Percentiles rank a stretch among this genome's conserved stretches.
phyloP scores from a whole-genome alignment of 2,888 invertebrate genomes.

The Nebria salina region DNA sequence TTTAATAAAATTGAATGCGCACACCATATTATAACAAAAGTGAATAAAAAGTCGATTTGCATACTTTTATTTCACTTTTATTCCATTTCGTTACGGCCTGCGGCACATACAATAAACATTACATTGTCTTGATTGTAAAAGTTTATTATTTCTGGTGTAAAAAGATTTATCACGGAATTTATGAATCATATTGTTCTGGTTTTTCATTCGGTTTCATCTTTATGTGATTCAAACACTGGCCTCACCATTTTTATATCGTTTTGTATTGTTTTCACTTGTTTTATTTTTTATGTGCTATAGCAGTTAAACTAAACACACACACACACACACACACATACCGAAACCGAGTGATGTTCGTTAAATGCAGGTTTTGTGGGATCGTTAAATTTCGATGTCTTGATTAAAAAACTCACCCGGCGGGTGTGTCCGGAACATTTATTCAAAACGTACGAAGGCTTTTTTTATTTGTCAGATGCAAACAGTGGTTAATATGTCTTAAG shows the following conservation, averaged over 20 bases:
- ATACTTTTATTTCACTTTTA: not conserved
- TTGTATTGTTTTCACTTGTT: not conserved
- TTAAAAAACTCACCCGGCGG: conserved; percentile 24
- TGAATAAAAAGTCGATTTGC: too few relatives aligned
- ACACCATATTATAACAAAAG: too few relatives aligned
- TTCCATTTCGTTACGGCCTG: not conserved
- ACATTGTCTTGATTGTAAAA: conserved; percentile 33
- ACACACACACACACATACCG: not conserved
- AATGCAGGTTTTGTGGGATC: conserved; percentile 21
- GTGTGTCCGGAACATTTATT: not conserved
- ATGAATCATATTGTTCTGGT: conserved; percentile 26
- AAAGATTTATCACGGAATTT: conserved; percentile 20
- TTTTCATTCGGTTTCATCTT: conserved; percentile 24
- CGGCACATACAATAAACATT: conserved; percentile 15
- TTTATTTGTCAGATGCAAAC: conserved; percentile 21
- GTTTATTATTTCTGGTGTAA: conserved; percentile 29
- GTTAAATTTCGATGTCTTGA: conserved; percentile 33
- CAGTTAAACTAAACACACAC: not conserved
- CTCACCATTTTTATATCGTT: not conserved
- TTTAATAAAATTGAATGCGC: too few relatives aligned
- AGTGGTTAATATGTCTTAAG: conserved; percentile 21
- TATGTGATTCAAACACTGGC: not conserved
- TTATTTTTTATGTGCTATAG: not conserved
- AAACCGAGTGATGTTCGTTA: conserved; percentile 4
- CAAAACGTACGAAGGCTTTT: conserved; percentile 9